phyloP scores from a whole-genome alignment of 1,140 invertebrate species.

The Mya arenaria region DNA sequence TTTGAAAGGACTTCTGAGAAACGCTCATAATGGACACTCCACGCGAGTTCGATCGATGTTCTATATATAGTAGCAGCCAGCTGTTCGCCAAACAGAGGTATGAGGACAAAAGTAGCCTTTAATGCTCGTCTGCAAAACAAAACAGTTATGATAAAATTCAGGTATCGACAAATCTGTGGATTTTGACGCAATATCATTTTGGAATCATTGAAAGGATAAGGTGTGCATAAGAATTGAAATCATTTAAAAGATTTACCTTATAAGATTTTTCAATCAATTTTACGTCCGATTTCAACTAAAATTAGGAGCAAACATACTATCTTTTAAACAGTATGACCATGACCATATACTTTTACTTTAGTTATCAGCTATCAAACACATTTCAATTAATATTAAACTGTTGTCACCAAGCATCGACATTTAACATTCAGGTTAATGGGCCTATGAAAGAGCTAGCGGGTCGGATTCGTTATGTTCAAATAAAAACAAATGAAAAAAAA shows the following conservation, averaged over 20 bases:
- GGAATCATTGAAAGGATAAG: not conserved
- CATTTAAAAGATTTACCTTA: not conserved
- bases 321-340: no score
- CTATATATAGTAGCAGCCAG: slow-evolving; percentile 94
- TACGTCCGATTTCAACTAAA: not conserved
- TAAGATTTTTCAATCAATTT: not conserved
- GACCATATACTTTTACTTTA: no score
- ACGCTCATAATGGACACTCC: slow-evolving; percentile 63
- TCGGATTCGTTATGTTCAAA: no score
- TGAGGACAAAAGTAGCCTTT: slow-evolving; percentile 92
- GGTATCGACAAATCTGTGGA: not conserved
- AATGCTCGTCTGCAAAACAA: slow-evolving; percentile 82
- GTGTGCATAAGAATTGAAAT: not conserved
- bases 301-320: not conserved
- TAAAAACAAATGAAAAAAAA: no score
- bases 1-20: slow-evolving; percentile 66
- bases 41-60: slow-evolving; percentile 61
- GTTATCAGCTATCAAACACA: no score
- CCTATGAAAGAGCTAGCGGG: no score
- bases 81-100: slow-evolving; percentile 87
- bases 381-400: no score
- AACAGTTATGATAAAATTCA: not conserved
- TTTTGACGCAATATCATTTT: not conserved
- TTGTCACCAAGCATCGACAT: no score
- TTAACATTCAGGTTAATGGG: no score